Percentiles rank a stretch among this genome's conserved stretches.
Conservation (phyloP, 2,888 invertebrate species). For the Amphipoea oculea region DNA sequence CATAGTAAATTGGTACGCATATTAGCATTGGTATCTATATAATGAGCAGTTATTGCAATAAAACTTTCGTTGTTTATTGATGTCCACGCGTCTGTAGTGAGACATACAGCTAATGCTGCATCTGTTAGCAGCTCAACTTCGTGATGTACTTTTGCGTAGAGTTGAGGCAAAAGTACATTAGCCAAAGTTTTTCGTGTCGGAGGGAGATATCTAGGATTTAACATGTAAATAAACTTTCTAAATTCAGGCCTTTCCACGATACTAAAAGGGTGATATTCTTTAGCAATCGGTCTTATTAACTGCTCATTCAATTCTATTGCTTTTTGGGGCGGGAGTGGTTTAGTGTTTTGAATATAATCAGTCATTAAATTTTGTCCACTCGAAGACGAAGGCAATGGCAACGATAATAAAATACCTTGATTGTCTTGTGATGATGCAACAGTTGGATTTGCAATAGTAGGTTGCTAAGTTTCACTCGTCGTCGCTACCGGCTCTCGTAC, state of each 20-base stretch:
- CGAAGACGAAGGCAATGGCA: conserved; percentile 1
- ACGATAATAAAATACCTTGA: conserved; percentile 4
- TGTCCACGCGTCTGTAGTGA: conserved; percentile 8
- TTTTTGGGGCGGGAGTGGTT: neutral
- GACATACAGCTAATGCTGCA: conserved; percentile 9
- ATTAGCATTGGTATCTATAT: conserved; percentile 1
- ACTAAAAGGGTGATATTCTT: conserved; percentile 53
- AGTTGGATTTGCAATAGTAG: conserved; percentile 8
- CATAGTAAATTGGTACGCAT: conserved; percentile 1
- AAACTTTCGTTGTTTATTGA: conserved; percentile 9
- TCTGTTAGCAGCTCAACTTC: neutral
- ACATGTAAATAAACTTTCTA: conserved; percentile 12
- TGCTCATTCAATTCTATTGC: conserved; percentile 25
- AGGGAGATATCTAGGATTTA: conserved; percentile 8
- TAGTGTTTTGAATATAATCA: neutral
- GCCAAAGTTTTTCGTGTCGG: conserved; percentile 16
- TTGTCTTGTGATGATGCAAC: conserved; percentile 9
- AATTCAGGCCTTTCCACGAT: conserved; percentile 47
- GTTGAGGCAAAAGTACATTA: conserved; percentile 1
- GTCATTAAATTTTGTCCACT: conserved; percentile 4
- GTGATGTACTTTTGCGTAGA: conserved; percentile 2
- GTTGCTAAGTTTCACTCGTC: conserved; percentile 12
- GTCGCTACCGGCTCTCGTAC: conserved; percentile 15
- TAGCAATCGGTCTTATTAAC: conserved; percentile 49
- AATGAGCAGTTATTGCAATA: conserved; percentile 4